These are phyloP conservation scores for Plectrocnemia conspersa DNA, from an alignment of 1,140 invertebrate species.

Conservation along the genomic window DNA sequence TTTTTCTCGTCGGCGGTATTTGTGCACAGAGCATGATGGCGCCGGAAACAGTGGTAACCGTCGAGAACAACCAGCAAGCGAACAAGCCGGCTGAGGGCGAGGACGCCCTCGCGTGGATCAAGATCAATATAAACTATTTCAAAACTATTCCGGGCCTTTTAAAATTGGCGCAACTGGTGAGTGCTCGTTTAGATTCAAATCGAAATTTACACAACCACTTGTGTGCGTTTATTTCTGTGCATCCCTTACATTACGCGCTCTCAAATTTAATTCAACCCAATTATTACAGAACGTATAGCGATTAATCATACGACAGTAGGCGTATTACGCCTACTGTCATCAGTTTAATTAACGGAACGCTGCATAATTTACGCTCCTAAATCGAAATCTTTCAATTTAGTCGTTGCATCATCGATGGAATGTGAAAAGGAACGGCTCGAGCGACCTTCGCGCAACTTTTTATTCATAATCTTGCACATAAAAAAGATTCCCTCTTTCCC, in stretches of 20 bases:
- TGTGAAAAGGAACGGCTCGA: conserved; percentile 4
- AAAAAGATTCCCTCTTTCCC: not conserved
- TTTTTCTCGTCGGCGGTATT: not conserved
- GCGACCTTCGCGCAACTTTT: conserved; percentile 8
- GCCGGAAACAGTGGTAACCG: conserved; percentile 63
- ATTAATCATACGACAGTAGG: too few relatives aligned
- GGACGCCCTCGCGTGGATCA: conserved; percentile 51
- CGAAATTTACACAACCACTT: not conserved
- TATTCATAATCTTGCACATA: not conserved
- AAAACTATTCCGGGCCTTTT: conserved; percentile 57
- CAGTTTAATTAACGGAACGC: too few relatives aligned
- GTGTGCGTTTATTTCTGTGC: too few relatives aligned
- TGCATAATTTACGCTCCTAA: too few relatives aligned
- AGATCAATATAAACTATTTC: conserved; percentile 59
- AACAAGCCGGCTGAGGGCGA: conserved; percentile 53
- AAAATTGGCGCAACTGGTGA: conserved; percentile 59
- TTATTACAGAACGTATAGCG: too few relatives aligned
- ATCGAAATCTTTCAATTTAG: not conserved
- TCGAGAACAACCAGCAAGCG: conserved; percentile 53
- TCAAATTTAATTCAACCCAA: too few relatives aligned
- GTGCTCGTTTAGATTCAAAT: conserved; percentile 34
- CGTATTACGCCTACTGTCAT: too few relatives aligned
- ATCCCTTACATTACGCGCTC: too few relatives aligned
- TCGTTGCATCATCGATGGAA: conserved; percentile 7
- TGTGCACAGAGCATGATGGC: conserved; percentile 52